Conservation (phyloP, 2,797 vertebrate genomes). For the Myotis pilosus region DNA sequence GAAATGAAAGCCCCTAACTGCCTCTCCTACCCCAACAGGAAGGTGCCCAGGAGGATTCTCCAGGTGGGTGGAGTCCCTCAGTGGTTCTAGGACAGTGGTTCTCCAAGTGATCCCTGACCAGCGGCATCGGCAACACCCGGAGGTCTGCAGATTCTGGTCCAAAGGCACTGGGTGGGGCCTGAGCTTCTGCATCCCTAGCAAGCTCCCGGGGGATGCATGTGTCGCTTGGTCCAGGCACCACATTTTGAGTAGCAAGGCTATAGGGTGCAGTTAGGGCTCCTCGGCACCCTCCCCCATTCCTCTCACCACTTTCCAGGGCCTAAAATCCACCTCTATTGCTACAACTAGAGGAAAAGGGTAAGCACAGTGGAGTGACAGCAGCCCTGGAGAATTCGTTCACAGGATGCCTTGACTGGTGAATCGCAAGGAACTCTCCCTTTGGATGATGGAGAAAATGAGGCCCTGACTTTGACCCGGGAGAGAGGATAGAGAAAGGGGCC, state of each 20-base stretch:
- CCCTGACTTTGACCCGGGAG: not conserved
- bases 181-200: not conserved
- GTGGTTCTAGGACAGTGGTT: not conserved
- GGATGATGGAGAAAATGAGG: not conserved
- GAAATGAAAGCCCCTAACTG: not conserved
- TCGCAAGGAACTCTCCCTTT: not conserved
- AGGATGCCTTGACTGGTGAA: not conserved
- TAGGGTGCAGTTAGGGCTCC: not conserved
- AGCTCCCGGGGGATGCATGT: not conserved
- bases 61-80: not conserved
- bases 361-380: not conserved
- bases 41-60: not conserved
- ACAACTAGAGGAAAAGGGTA: not conserved
- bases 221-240: too few species aligned
- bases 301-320: not conserved
- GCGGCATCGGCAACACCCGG: not conserved
- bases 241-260: not conserved
- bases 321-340: not conserved
- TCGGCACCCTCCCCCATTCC: fast-evolving
- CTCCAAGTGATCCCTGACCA: not conserved
- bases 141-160: not conserved
- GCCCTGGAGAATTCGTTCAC: not conserved
- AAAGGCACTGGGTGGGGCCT: not conserved
- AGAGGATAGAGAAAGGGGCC: not conserved
- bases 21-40: not conserved